A percentile compares a stretch with the other conserved stretches of the same genome.
Evolutionary conservation across 2,797 vertebrate species (phyloP).

Genomic region (Acipenser oxyrinchus): DNA sequence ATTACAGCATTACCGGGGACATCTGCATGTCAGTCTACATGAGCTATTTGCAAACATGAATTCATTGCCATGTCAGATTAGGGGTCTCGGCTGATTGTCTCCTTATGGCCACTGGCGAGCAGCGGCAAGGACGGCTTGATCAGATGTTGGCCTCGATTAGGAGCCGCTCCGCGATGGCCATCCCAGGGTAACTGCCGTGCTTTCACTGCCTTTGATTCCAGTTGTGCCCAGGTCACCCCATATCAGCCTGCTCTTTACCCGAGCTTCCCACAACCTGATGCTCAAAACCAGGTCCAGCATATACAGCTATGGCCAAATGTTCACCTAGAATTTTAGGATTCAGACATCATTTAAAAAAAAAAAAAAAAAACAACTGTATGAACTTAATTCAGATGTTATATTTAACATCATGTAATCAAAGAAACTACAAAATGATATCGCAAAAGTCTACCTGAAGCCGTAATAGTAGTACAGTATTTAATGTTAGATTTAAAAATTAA

Average conservation of each 20-base stretch:
- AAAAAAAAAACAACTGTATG: too few relatives aligned
- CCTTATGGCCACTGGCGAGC: slow-evolving; percentile 4
- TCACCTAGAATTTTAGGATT: too few relatives aligned
- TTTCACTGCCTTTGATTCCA: not conserved
- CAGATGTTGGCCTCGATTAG: not conserved
- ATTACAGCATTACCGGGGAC: slow-evolving; percentile 24
- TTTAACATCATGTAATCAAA: too few relatives aligned
- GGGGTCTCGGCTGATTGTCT: not conserved
- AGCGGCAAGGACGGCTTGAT: slow-evolving; percentile 2
- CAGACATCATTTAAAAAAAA: too few relatives aligned
- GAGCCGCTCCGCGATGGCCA: not conserved
- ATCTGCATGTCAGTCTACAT: slow-evolving; percentile 33
- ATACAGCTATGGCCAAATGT: too few relatives aligned
- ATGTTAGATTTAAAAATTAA: too few relatives aligned
- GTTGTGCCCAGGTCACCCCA: not conserved
- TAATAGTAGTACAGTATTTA: too few relatives aligned
- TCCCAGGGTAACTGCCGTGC: not conserved
- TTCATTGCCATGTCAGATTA: slow-evolving; percentile 37
- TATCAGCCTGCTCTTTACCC: not conserved
- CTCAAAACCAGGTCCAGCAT: too few relatives aligned
- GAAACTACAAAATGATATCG: too few relatives aligned
- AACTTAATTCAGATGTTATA: too few relatives aligned
- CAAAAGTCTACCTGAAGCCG: too few relatives aligned
- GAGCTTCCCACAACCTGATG: not conserved
- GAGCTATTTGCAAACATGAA: slow-evolving; percentile 34